phyloP scores from a whole-genome alignment of 2,113 vertebrate species.

The Chaetodon auriga region DNA sequence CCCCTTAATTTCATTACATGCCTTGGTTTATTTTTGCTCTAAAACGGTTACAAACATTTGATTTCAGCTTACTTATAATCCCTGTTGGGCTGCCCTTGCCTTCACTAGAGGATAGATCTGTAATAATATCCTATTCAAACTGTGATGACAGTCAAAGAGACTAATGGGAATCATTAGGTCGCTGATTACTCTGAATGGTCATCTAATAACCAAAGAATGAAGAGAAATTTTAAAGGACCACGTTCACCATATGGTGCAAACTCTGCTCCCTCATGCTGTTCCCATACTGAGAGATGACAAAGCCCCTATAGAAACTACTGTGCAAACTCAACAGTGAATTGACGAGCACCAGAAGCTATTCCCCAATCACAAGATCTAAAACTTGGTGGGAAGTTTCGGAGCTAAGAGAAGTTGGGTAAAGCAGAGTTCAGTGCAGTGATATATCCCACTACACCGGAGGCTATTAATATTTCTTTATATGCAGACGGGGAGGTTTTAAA shows the following conservation, averaged over 20 bases:
- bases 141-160: constrained; percentile 25
- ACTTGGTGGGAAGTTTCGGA: neutral
- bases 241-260: neutral
- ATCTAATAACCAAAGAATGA: constrained; percentile 24
- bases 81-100: neutral
- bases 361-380: neutral
- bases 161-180: constrained; percentile 38
- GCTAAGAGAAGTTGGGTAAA: neutral
- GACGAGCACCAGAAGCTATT: neutral
- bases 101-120: constrained; percentile 13
- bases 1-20: neutral
- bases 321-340: neutral
- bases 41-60: neutral
- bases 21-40: neutral
- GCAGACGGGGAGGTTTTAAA: neutral
- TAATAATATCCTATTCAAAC: constrained; percentile 24
- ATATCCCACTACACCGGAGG: constrained; percentile 1
- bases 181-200: constrained; percentile 39
- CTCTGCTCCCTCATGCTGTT: neutral
- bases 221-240: constrained; percentile 6
- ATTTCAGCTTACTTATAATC: neutral
- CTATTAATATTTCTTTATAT: neutral
- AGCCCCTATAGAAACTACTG: neutral
- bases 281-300: neutral
- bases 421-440: neutral